These are phyloP conservation scores for Thysanoteuthis rhombus DNA, from an alignment of 2,888 invertebrate genomes.

Conservation along the genomic window DNA sequence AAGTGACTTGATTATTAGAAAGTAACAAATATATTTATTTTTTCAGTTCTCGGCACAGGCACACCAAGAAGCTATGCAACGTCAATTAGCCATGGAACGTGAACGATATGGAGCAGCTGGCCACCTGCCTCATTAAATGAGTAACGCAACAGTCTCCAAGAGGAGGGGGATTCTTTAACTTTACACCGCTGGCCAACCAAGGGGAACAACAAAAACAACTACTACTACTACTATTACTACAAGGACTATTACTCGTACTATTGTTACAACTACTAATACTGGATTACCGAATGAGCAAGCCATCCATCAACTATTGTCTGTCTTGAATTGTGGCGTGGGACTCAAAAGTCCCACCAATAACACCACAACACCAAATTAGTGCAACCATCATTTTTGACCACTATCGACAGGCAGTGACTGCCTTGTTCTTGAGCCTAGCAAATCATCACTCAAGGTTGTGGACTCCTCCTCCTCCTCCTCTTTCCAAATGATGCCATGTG, in stretches of 20 bases:
- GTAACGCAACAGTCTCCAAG: background rate
- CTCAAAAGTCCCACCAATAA: background rate
- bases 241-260: background rate
- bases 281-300: background rate
- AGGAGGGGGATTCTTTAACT: background rate
- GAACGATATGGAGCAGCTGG: slow-evolving; percentile 70
- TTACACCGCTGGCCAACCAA: slow-evolving; percentile 24
- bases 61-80: slow-evolving; percentile 86
- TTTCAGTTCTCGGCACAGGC: slow-evolving; percentile 70
- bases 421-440: background rate
- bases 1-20: too few species aligned
- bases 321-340: background rate
- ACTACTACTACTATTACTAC: background rate
- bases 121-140: slow-evolving; percentile 49
- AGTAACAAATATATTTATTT: slow-evolving; percentile 31
- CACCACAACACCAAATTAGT: background rate
- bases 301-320: background rate
- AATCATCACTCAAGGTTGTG: background rate
- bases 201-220: slow-evolving; percentile 17
- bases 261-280: background rate
- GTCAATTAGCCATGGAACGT: slow-evolving; percentile 84
- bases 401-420: background rate
- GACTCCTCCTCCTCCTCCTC: background rate
- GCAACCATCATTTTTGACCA: background rate
- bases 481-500: background rate